Percentiles rank a stretch among this genome's conserved stretches.
These are phyloP conservation scores for Tetrax tetrax DNA, from an alignment of 2,113 vertebrate genomes.

Conservation along the genomic window DNA sequence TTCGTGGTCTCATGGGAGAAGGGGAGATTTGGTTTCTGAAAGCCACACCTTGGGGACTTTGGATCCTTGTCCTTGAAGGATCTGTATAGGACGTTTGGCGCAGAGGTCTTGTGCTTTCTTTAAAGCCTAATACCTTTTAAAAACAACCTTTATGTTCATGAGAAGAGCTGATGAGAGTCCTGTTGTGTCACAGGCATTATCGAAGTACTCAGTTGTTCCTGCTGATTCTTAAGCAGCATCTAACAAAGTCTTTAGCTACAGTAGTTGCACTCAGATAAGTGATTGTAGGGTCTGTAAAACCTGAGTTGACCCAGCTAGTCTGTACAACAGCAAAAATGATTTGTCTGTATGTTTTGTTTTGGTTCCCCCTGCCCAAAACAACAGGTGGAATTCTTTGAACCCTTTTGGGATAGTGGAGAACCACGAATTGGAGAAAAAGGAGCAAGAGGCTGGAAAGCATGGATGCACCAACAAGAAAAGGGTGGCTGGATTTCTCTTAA, in stretches of 20 bases:
- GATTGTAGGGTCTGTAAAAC: not conserved
- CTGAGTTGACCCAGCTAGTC: not conserved
- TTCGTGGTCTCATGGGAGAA: not conserved
- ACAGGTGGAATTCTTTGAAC: slow-evolving; percentile 94
- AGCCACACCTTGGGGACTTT: not conserved
- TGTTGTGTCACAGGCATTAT: not conserved
- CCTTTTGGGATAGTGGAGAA: slow-evolving; percentile 96
- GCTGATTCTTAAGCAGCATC: not conserved
- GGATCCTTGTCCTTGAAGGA: not conserved
- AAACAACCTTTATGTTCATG: not conserved
- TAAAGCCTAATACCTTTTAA: not conserved
- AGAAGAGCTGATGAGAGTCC: not conserved
- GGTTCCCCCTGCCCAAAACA: not conserved
- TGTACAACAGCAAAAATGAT: not conserved
- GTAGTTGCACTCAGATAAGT: not conserved
- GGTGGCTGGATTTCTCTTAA: slow-evolving; percentile 91
- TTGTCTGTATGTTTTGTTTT: not conserved
- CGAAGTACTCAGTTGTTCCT: not conserved
- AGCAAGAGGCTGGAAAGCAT: slow-evolving; percentile 91
- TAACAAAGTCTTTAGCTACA: not conserved
- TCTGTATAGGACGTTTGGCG: not conserved
- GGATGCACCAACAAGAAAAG: slow-evolving; percentile 95
- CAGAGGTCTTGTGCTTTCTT: not conserved
- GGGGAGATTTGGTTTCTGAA: not conserved
- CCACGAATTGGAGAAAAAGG: slow-evolving; percentile 89